A percentile compares a stretch with the other conserved stretches of the same genome.
phyloP scores from a whole-genome alignment of 1,140 invertebrate genomes.

The Zaprionus ghesquierei region DNA sequence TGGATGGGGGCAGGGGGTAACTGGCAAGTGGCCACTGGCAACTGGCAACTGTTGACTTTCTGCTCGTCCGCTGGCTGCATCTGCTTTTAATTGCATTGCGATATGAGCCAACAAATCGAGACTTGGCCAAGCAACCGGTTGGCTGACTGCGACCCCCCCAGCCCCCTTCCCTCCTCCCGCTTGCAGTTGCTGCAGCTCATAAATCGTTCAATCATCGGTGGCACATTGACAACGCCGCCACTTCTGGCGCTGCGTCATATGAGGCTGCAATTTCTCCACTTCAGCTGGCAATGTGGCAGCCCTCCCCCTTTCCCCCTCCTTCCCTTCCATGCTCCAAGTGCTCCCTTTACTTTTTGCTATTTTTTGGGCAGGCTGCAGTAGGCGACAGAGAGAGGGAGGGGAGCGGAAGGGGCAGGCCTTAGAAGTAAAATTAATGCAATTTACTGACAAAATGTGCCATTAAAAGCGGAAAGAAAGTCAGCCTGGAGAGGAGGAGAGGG shows the following conservation, averaged over 20 bases:
- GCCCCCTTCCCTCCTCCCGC: neutral
- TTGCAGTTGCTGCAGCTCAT: slow-evolving; percentile 44
- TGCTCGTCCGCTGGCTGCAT: slow-evolving; percentile 26
- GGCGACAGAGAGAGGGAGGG: neutral
- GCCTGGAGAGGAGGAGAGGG: slow-evolving; percentile 29
- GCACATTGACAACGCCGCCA: slow-evolving; percentile 67
- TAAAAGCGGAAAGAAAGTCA: slow-evolving; percentile 40
- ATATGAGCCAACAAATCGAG: slow-evolving; percentile 56
- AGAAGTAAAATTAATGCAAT: slow-evolving; percentile 75
- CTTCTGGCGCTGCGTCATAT: slow-evolving; percentile 36
- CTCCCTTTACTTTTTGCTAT: neutral
- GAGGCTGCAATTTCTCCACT: slow-evolving; percentile 20
- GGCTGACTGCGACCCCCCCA: neutral
- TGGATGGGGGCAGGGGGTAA: neutral
- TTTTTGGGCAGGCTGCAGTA: neutral
- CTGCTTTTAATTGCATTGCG: slow-evolving; percentile 69
- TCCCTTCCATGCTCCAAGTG: neutral
- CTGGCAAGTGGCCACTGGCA: slow-evolving; percentile 1
- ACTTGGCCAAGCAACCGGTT: slow-evolving; percentile 47
- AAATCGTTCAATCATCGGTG: slow-evolving; percentile 73
- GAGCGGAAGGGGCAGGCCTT: neutral
- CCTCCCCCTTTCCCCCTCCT: neutral
- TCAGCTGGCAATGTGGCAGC: no score
- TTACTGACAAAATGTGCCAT: slow-evolving; percentile 76
- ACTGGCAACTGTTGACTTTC: neutral